phyloP scores from a whole-genome alignment of 1,140 invertebrate genomes.

The Pogonognathellus flavescens region DNA sequence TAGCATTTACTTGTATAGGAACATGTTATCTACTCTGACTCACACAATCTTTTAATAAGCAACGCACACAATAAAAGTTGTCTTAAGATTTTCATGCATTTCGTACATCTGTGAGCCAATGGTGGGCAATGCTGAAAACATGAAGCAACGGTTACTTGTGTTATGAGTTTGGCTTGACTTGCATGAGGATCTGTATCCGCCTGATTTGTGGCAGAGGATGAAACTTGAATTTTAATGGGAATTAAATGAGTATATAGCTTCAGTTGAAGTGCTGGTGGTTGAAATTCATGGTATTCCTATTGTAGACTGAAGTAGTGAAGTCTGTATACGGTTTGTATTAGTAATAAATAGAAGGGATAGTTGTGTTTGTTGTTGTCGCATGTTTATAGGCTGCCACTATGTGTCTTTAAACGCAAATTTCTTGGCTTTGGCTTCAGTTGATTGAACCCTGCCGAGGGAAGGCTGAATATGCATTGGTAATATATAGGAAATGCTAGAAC shows the following conservation, averaged over 20 bases:
- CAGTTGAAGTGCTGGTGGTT: neutral
- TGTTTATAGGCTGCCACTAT: neutral
- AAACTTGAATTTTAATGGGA: neutral
- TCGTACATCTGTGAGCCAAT: neutral
- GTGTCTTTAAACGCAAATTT: slow-evolving; percentile 32
- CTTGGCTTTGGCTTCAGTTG: slow-evolving; percentile 37
- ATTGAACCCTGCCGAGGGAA: slow-evolving; percentile 26
- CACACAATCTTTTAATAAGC: no score
- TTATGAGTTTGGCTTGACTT: neutral
- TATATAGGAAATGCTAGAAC: slow-evolving; percentile 16
- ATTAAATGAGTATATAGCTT: neutral
- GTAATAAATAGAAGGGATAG: neutral
- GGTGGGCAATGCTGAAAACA: no score
- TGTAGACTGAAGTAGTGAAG: neutral
- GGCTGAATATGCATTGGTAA: neutral
- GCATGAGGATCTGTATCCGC: neutral
- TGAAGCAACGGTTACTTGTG: neutral
- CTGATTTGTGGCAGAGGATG: neutral
- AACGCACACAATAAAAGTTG: no score
- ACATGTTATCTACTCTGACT: no score
- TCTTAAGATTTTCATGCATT: no score
- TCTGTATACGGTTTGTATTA: neutral
- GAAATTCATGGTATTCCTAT: no score
- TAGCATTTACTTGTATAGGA: no score
- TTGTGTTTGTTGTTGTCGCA: neutral